Evolutionary conservation across 2,113 vertebrate genomes (phyloP), one percentile per base, ranked within the genome.

Genomic region (Tetraodon nigroviridis): DNA sequence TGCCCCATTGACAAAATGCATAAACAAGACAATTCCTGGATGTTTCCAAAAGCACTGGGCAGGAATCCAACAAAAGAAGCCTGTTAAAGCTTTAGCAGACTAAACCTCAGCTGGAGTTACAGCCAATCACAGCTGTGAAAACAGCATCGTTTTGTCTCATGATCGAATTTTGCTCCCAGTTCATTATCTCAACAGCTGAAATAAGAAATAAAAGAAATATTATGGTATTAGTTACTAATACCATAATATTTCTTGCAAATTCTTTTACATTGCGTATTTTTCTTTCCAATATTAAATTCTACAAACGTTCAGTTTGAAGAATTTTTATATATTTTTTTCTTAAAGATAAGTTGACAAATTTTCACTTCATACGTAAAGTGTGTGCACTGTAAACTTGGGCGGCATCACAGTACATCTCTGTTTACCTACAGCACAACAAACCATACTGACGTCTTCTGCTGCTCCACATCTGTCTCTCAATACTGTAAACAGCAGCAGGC

Each of bases 401-500:
- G 61, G 45, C 29, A 29, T 71, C 56, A 37, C 32, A 61, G 32
- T 64, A 49, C 42, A 12, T 12, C 55, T 71, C 55, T 42, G 40
- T 51, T 65, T 21, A 57, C 53, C 69, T 32, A 75, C 32, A 60
- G 58, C 32, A 65, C 64, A 75, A 61, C 46, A 61, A 47, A 61
- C 49, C 70, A 72, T 1, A 41, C 20, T 7, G 32, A 64, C 57
- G 66, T 57, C 75, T 61, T 27, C 67, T 5, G 18, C 22, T 63
- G 50, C 64, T 73, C 66, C 70, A 72, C 56, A 32, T 17, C 79
- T 40, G 17, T 70, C 44, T 63, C 27, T 64, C 67, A 75, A 64
- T 55, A 52, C 16, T 51, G 53, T 80, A 71, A 74, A 69, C 70
- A 65, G 44, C 41, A n/a, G 24, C 50, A 51, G 52, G 27, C 22